Conservation (phyloP, 2,113 vertebrate species). For the Microtus ochrogaster region DNA sequence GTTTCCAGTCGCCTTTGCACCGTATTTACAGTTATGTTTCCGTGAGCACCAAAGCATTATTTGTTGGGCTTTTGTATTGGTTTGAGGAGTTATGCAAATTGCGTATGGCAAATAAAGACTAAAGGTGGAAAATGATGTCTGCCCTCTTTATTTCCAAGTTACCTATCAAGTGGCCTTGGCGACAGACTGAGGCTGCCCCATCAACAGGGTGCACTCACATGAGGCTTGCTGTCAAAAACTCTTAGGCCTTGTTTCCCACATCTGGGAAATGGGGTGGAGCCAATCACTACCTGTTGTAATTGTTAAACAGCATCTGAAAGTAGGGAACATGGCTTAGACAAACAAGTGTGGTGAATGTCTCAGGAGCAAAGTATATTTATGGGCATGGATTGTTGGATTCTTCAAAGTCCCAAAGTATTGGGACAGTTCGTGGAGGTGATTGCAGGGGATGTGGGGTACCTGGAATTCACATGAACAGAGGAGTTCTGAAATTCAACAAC, state of each 20-base stretch:
- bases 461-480: not conserved
- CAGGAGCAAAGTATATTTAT: too few species aligned
- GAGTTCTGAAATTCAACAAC: not conserved
- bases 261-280: not conserved
- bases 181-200: not conserved
- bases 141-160: not conserved
- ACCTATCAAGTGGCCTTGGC: accelerated
- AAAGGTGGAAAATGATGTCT: accelerated
- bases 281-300: too few species aligned
- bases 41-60: not conserved
- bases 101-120: not conserved
- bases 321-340: not conserved
- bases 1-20: not conserved
- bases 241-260: not conserved
- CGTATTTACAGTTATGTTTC: not conserved
- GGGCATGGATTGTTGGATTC: too few species aligned
- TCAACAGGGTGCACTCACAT: accelerated
- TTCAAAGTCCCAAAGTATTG: not conserved
- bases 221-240: not conserved
- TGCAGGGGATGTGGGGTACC: not conserved
- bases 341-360: accelerated
- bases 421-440: not conserved
- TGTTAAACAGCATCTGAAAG: not conserved
- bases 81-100: not conserved
- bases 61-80: not conserved